Evolutionary conservation across 2,797 vertebrate genomes (phyloP).

Genomic region (Phoeniculus purpureus): DNA sequence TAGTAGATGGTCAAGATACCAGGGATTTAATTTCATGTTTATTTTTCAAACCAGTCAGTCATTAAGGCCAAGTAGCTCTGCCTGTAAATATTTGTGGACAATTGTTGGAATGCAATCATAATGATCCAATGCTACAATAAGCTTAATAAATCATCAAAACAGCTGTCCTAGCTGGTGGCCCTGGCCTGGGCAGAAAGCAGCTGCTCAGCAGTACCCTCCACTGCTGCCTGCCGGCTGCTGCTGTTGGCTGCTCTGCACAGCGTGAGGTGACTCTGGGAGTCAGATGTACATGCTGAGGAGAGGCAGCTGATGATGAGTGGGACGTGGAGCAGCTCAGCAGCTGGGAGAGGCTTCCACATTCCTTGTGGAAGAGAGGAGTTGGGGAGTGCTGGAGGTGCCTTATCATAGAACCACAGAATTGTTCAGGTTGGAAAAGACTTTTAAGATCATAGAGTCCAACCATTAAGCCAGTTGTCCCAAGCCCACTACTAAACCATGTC

Average conservation of each 20-base stretch:
- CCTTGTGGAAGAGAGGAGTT: not conserved
- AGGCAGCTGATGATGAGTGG: slow-evolving; percentile 59
- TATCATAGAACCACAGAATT: not conserved
- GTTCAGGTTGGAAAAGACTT: no score
- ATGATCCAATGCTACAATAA: slow-evolving; percentile 1
- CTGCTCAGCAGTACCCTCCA: slow-evolving; percentile 43
- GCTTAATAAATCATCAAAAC: slow-evolving; percentile 48
- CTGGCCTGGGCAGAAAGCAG: slow-evolving; percentile 29
- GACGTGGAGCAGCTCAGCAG: slow-evolving; percentile 36
- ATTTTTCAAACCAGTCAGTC: not conserved
- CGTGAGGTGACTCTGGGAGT: slow-evolving; percentile 45
- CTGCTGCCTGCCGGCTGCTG: slow-evolving; percentile 64
- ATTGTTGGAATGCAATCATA: slow-evolving; percentile 58
- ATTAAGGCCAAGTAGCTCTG: slow-evolving; percentile 7
- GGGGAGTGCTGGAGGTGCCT: fast-evolving
- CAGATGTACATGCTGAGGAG: slow-evolving; percentile 2
- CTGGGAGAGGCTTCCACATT: slow-evolving; percentile 44
- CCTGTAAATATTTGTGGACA: slow-evolving; percentile 54
- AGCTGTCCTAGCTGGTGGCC: slow-evolving; percentile 43
- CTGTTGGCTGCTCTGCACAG: slow-evolving; percentile 69
- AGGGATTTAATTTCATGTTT: not conserved
- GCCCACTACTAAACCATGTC: no score
- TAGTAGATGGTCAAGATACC: not conserved
- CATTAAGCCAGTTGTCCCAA: no score
- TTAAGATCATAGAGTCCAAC: no score